Evolutionary conservation across 2,113 vertebrate species (phyloP).

Genomic region (Sprattus sprattus): DNA sequence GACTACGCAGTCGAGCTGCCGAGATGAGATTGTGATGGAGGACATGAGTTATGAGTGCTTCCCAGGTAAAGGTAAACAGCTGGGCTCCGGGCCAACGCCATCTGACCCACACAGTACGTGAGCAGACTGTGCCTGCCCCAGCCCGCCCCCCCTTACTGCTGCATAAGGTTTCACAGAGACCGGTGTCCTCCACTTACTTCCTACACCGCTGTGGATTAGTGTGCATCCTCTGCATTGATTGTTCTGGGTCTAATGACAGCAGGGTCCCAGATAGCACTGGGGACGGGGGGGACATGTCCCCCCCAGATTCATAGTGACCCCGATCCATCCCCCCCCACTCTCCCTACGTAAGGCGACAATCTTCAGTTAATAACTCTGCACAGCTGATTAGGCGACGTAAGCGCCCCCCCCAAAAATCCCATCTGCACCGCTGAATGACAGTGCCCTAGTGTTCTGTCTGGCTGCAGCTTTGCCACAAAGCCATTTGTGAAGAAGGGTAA

Average conservation of each 20-base stretch:
- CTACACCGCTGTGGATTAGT: slow-evolving; percentile 19
- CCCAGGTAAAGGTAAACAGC: slow-evolving; percentile 32
- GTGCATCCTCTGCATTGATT: slow-evolving; percentile 60
- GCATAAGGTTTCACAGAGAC: neutral
- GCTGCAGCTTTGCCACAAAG: slow-evolving; percentile 42
- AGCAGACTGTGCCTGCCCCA: slow-evolving; percentile 3
- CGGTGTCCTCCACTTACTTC: slow-evolving; percentile 32
- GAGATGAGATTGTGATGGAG: slow-evolving; percentile 24
- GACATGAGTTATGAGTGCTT: slow-evolving; percentile 20
- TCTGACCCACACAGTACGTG: slow-evolving; percentile 19
- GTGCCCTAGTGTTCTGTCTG: slow-evolving; percentile 47
- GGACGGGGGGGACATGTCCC: too few species aligned
- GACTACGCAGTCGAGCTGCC: slow-evolving; percentile 16
- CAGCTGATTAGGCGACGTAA: too few species aligned
- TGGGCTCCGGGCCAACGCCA: slow-evolving; percentile 11
- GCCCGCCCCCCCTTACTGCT: neutral
- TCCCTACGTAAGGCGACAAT: too few species aligned
- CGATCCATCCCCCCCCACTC: too few species aligned
- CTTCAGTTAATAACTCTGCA: too few species aligned
- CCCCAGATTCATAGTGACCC: too few species aligned
- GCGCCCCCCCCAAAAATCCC: too few species aligned
- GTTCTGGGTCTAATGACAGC: slow-evolving; percentile 45
- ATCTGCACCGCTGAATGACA: too few species aligned
- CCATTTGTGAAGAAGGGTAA: slow-evolving; percentile 55
- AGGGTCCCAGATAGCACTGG: too few species aligned